These are phyloP conservation scores for Varroa destructor DNA, from an alignment of 1,140 invertebrate species.

Conservation along the genomic window DNA sequence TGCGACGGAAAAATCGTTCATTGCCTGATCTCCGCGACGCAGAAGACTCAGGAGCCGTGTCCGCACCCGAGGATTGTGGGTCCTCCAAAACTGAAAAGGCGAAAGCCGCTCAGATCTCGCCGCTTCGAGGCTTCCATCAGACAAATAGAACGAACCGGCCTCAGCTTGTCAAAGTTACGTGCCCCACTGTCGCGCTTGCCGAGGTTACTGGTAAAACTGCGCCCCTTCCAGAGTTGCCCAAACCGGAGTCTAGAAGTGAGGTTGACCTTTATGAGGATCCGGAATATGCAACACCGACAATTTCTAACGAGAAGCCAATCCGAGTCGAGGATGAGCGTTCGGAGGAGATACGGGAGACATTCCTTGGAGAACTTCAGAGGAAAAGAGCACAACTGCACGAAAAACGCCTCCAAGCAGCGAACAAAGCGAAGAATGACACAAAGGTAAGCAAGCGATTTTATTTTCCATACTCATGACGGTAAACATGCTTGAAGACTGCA, in stretches of 20 bases:
- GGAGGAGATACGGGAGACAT: constrained; percentile 2
- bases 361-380: constrained; percentile 24
- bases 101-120: constrained; percentile 34
- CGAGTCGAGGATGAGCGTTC: not conserved
- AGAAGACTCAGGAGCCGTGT: constrained; percentile 41
- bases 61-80: constrained; percentile 31
- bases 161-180: constrained; percentile 8
- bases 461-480: too few species aligned
- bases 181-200: constrained; percentile 8
- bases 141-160: constrained; percentile 18
- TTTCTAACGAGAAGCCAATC: not conserved
- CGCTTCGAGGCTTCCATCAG: constrained; percentile 34
- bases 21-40: constrained; percentile 72
- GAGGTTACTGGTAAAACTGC: not conserved
- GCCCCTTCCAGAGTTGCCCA: not conserved
- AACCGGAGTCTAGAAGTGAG: not conserved
- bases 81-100: constrained; percentile 36
- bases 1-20: constrained; percentile 70
- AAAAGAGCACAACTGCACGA: constrained; percentile 20
- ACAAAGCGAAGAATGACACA: not conserved
- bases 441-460: not conserved
- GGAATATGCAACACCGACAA: not conserved
- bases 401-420: not conserved
- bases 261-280: constrained; percentile 14
- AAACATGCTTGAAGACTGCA: too few species aligned